Conservation (phyloP, 64 coral and sea anemone genomes). For the Montipora cactus region DNA sequence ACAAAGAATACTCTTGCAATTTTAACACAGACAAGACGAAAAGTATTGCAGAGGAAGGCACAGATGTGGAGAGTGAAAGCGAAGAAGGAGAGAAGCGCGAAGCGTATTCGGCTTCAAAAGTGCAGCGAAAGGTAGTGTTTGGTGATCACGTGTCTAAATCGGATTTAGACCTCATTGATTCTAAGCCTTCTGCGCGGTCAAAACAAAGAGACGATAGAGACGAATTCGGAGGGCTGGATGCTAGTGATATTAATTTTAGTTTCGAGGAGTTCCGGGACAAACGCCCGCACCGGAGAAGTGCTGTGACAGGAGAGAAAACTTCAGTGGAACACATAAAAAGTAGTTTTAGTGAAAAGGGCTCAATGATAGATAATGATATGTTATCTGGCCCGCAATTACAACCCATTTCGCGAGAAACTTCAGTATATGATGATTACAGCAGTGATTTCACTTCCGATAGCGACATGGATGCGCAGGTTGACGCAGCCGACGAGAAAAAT, state of each 20-base stretch:
- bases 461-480: background rate
- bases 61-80: background rate
- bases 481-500: background rate
- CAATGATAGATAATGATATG: background rate
- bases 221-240: constrained; percentile 47
- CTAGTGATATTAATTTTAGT: constrained; percentile 66
- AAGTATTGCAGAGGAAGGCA: background rate
- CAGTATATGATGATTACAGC: constrained; percentile 7
- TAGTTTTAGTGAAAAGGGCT: background rate
- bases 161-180: constrained; percentile 38
- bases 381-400: background rate
- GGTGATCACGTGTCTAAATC: constrained; percentile 53
- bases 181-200: background rate
- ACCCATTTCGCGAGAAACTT: background rate
- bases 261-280: constrained; percentile 18
- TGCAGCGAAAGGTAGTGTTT: constrained; percentile 19
- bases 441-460: constrained; percentile 14
- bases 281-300: background rate
- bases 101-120: background rate
- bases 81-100: background rate
- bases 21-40: constrained; percentile 44
- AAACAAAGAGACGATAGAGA: background rate
- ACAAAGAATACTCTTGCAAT: constrained; percentile 69
- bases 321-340: background rate
- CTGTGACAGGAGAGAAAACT: background rate